These are phyloP conservation scores for Umimayanthus kanabou DNA, from an alignment of 92 coral and sea anemone species.

Conservation along the genomic window DNA sequence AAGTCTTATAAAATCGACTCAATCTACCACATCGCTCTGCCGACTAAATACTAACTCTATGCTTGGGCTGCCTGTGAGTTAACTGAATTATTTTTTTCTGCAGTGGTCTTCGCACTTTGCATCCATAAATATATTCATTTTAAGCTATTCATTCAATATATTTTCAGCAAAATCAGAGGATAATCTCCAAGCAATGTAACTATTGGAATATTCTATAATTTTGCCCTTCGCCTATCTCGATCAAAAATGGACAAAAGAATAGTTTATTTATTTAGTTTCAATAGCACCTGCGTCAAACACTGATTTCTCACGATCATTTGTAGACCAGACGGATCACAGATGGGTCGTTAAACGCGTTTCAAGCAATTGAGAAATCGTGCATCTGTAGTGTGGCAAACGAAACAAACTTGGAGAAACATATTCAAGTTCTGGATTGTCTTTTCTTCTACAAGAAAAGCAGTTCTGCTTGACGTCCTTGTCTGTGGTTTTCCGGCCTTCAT, in stretches of 20 bases:
- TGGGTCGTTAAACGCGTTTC: not conserved
- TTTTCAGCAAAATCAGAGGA: not conserved
- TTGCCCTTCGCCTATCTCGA: not conserved
- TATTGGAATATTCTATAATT: not conserved
- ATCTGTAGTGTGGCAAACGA: too few species aligned
- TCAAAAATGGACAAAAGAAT: not conserved
- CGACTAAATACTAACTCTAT: too few species aligned
- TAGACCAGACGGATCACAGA: not conserved
- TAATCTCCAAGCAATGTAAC: not conserved
- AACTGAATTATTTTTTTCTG: not conserved
- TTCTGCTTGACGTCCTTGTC: not conserved
- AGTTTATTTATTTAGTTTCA: not conserved
- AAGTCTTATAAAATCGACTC: too few species aligned
- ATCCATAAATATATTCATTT: too few species aligned
- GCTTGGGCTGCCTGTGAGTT: too few species aligned
- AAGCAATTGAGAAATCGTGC: not conserved
- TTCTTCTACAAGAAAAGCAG: not conserved
- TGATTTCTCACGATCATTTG: not conserved
- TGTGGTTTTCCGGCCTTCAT: not conserved
- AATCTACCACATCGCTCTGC: too few species aligned
- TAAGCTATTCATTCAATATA: not conserved
- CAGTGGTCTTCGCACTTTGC: not conserved
- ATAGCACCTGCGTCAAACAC: not conserved
- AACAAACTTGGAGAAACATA: not conserved
- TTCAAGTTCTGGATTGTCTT: not conserved